Percentiles rank a stretch among this genome's conserved stretches.
Conservation (phyloP, 2,797 vertebrate genomes). For the Calcarius lapponicus region DNA sequence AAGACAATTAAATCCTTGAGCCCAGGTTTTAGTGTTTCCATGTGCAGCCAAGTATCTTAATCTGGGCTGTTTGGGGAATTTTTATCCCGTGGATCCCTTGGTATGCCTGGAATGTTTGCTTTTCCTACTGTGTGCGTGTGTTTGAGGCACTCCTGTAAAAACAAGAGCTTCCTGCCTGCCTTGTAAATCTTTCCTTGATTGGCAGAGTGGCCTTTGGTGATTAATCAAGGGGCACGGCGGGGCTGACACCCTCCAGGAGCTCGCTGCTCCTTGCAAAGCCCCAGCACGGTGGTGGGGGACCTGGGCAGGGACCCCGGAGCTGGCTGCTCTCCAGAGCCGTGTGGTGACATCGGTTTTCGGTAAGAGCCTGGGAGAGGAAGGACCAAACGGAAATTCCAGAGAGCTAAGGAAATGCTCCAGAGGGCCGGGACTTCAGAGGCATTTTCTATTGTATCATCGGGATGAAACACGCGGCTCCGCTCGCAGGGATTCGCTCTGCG, state of each 20-base stretch:
- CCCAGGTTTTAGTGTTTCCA: constrained; percentile 47
- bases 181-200: constrained; percentile 58
- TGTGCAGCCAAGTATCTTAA: constrained; percentile 61
- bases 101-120: constrained; percentile 70
- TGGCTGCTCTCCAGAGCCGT: neutral
- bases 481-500: neutral
- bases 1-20: constrained; percentile 35
- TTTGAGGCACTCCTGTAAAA: constrained; percentile 70
- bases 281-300: neutral
- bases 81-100: constrained; percentile 55
- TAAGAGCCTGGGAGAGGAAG: constrained; percentile 63
- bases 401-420: constrained; percentile 47
- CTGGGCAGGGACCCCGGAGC: neutral
- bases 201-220: constrained; percentile 31
- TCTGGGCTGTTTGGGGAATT: constrained; percentile 47
- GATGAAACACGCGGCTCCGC: neutral
- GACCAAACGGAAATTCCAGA: constrained; percentile 57
- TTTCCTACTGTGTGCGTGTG: constrained; percentile 57
- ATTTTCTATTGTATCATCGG: constrained; percentile 33
- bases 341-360: neutral
- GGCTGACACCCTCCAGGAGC: neutral
- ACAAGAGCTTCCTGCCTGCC: constrained; percentile 65
- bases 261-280: neutral
- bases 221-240: neutral
- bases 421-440: neutral